phyloP scores from a whole-genome alignment of 2,888 invertebrate genomes.

The Chirona hameri region DNA sequence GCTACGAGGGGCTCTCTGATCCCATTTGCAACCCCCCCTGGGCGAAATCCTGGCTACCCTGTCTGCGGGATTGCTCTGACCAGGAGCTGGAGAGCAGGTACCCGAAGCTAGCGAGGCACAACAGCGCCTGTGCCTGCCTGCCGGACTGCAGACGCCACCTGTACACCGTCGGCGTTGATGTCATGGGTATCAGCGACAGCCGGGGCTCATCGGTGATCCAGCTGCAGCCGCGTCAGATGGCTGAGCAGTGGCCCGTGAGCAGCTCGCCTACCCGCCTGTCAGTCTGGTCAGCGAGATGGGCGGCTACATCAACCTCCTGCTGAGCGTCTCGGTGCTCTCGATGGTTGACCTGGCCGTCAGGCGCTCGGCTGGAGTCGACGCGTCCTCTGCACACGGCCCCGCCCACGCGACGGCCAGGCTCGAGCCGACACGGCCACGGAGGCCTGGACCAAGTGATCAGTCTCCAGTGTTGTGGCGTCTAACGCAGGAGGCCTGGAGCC shows the following conservation, averaged over 20 bases:
- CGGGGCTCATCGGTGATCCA: not conserved
- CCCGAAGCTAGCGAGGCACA: not conserved
- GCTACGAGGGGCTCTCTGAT: too few species aligned
- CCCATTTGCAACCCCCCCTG: too few species aligned
- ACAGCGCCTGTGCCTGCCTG: not conserved
- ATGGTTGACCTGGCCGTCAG: not conserved
- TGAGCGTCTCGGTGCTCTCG: not conserved
- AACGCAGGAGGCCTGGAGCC: too few species aligned
- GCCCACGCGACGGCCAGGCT: too few species aligned
- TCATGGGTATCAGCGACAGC: not conserved
- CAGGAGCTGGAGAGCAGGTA: too few species aligned
- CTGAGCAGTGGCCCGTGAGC: not conserved
- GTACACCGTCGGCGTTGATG: not conserved
- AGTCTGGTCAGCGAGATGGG: constrained; percentile 12
- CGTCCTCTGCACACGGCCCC: too few species aligned
- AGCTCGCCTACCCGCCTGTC: not conserved
- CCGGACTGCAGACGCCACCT: not conserved
- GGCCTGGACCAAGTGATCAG: too few species aligned
- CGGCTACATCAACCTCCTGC: not conserved
- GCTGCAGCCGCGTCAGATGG: not conserved
- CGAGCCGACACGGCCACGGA: too few species aligned
- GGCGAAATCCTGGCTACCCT: too few species aligned
- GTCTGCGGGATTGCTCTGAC: too few species aligned
- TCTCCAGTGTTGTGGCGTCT: too few species aligned
- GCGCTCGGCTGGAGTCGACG: too few species aligned